phyloP scores from a whole-genome alignment of 1,140 invertebrate genomes.

The Hesperophylax magnus region DNA sequence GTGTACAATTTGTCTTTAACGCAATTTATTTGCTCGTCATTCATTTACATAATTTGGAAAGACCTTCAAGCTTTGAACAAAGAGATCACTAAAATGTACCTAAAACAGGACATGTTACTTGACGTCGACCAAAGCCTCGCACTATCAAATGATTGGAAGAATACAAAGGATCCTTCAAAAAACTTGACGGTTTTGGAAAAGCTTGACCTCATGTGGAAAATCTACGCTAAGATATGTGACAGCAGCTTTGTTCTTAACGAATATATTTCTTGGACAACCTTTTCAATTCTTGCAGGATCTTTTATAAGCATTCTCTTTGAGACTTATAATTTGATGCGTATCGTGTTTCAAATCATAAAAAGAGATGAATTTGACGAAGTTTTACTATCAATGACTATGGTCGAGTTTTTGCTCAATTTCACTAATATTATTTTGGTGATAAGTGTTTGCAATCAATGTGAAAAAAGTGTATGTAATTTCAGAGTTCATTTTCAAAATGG shows the following conservation, averaged over 20 bases:
- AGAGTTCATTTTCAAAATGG: neutral
- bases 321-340: neutral
- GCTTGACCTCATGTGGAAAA: constrained; percentile 1
- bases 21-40: constrained; percentile 2
- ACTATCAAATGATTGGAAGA: too few species aligned
- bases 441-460: neutral
- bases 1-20: neutral
- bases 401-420: neutral
- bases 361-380: neutral
- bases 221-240: constrained; percentile 8
- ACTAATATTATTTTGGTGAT: neutral
- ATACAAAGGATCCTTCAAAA: neutral
- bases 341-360: too few species aligned
- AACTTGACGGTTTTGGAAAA: neutral
- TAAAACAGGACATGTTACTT: neutral
- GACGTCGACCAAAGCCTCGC: too few species aligned
- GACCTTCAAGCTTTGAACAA: neutral
- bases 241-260: neutral
- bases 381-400: neutral
- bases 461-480: neutral
- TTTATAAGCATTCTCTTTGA: neutral
- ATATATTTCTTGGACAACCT: neutral
- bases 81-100: neutral
- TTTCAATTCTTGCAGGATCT: neutral
- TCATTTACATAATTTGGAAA: neutral